Evolutionary conservation across 2,797 vertebrate species (phyloP), one percentile per base, ranked within the genome.

Genomic region (Rhyacichthys aspro): DNA sequence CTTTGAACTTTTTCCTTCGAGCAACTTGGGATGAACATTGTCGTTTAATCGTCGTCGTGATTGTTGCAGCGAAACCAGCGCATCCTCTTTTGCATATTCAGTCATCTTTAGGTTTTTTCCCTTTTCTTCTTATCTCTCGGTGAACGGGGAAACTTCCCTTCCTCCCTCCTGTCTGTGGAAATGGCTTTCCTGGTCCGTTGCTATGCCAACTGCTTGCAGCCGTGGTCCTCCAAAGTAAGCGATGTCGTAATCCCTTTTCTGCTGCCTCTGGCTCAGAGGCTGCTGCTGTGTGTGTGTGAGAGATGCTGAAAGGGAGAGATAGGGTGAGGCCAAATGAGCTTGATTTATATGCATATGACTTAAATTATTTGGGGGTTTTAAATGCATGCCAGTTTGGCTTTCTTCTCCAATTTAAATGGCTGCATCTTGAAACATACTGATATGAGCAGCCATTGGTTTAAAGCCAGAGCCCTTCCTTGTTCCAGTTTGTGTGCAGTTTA

Each of bases 201-300:
- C 94, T 99, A 99, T 67, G 96, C 97, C 94, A 98, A 98, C 94
- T 99, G 97, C 91, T 93, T 99, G 90, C 97, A 98, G 79, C 97
- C 97, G 23, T 99, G 97, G 97, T 96, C 97, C 90, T 97, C 97
- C 88, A 99, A 99, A 98, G 97, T 99, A 98, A 98, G 97, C 95
- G 74, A 90, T 90, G 91, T 92, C 91, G 85, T 91, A 90, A 94
- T 92, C 76, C 76, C 60, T 83, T 87, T 84, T 83, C 74, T 86
- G 79, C 23, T 28, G 84, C 71, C 74, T 67, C 71, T 76, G 60
- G 72, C 46, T 74, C 53, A 62, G 11, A 18, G 17, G 70, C 57
- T 0, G 63, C 38, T 48, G 72, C 17, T 66, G 48, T 66, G 54
- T 59, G 19, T 46, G 23, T 62, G 33, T 34, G 37, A n/a, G n/a